Evolutionary conservation across 1,140 invertebrate genomes (phyloP), one percentile per base, ranked within the genome.

Genomic region (Drosophila saltans): DNA sequence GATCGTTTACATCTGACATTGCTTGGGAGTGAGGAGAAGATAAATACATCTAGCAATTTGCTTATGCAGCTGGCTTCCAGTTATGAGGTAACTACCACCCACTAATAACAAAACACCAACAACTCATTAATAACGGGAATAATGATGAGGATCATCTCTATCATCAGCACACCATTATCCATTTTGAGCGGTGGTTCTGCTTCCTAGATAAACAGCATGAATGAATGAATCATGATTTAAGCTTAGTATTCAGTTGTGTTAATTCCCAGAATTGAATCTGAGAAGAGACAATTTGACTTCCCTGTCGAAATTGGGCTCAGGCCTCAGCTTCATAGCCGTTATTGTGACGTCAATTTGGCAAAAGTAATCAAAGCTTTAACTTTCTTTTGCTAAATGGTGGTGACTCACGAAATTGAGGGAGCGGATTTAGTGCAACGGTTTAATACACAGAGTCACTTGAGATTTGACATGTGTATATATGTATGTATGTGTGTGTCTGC

Each of bases 1-100:
- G 94, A 96, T 77, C 93, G 94, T 1, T 93, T 97, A 10, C 95
- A 96, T 82, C 91, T 93, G 1, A 92, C 95, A 2, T 60, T 91
- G 2, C 63, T 88, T 10, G 91, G 91, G 2, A 82, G 56, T 72
- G 82, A 80, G 5, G 84, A 91, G 24, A 68, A 78, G 24, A 56
- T 76, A 2, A 72, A 78, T 16, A 80, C 69, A 11, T 68, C 75
- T 61, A 48, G 60, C 33, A 92, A 90, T 69, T 56, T 92, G 52
- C 70, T 92, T 11, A 56, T 69, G 24, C 82, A 90, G 60, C 74
- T 92, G 45, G 71, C 59, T 26, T 26, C 60, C 28, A 82, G 73
- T 67, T 92, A 91, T 75, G 74, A 92, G 91, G 91, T 92, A 91
- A 77, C 26, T 7, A 3, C n/a, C 7, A 48, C 7, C n/a, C 7